These are phyloP conservation scores for Lethenteron camtschaticum DNA, from an alignment of 2,113 vertebrate genomes.

Conservation along the genomic window DNA sequence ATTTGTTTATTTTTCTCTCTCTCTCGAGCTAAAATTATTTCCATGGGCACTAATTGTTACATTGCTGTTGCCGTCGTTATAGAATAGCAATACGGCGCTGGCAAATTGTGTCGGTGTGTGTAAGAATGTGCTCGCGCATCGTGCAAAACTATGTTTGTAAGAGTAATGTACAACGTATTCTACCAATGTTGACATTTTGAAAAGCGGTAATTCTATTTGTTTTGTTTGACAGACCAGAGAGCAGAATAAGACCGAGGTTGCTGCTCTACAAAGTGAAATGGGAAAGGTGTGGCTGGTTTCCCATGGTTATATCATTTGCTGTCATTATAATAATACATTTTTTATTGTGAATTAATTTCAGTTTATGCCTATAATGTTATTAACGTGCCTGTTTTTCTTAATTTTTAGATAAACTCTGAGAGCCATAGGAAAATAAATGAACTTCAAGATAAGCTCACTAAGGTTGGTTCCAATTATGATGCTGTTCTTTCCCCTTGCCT, in stretches of 20 bases:
- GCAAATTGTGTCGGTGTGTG: neutral
- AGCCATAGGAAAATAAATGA: conserved; percentile 80
- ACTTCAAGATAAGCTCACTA: conserved; percentile 73
- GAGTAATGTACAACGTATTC: too few relatives aligned
- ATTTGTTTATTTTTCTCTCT: too few relatives aligned
- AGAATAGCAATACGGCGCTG: neutral
- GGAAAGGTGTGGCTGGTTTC: conserved; percentile 43
- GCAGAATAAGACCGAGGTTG: conserved; percentile 66
- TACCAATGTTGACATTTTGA: too few relatives aligned
- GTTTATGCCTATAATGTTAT: conserved; percentile 7
- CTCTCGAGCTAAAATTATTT: too few relatives aligned
- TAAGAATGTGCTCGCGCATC: neutral
- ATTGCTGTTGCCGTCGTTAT: too few relatives aligned
- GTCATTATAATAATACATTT: neutral
- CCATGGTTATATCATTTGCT: neutral
- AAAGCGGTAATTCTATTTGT: neutral
- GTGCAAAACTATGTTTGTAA: too few relatives aligned
- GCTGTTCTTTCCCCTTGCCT: too few relatives aligned
- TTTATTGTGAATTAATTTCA: conserved; percentile 13
- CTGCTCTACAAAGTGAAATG: conserved; percentile 50
- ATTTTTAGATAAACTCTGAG: conserved; percentile 50
- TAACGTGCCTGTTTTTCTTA: conserved; percentile 7
- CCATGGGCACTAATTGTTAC: too few relatives aligned
- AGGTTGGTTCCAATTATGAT: conserved; percentile 28
- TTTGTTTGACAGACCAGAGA: conserved; percentile 52